phyloP scores from a whole-genome alignment of 2,113 vertebrate species.

The Mola mola region DNA sequence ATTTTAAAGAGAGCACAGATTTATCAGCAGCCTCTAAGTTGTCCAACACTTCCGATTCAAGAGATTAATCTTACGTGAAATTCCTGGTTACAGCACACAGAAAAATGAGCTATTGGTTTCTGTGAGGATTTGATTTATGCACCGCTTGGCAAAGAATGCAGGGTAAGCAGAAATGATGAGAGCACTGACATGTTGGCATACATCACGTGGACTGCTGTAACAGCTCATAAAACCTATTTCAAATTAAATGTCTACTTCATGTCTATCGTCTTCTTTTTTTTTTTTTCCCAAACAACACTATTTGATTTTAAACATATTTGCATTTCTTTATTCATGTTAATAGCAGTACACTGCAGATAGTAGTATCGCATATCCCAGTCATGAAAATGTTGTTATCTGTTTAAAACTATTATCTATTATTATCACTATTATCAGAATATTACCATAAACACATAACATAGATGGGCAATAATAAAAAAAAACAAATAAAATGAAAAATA shows the following conservation, averaged over 20 bases:
- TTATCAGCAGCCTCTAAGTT: conserved; percentile 52
- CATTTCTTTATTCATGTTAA: background rate
- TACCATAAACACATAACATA: no score
- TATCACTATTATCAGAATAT: no score
- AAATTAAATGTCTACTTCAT: conserved; percentile 54
- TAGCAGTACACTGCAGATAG: no score
- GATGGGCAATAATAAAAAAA: no score
- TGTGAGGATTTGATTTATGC: conserved; percentile 74
- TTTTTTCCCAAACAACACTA: no score
- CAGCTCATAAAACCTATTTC: conserved; percentile 52
- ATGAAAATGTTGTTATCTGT: no score
- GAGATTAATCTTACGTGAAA: conserved; percentile 61
- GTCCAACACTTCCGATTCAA: conserved; percentile 36
- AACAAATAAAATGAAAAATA: background rate
- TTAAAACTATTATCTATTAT: no score
- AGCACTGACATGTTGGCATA: conserved; percentile 63
- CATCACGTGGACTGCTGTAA: conserved; percentile 57
- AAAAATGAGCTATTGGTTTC: conserved; percentile 71
- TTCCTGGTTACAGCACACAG: conserved; percentile 50
- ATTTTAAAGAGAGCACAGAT: conserved; percentile 46
- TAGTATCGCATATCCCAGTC: no score
- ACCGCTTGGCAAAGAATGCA: conserved; percentile 62
- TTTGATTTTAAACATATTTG: background rate
- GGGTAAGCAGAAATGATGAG: conserved; percentile 77
- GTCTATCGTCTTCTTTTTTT: conserved; percentile 4